Evolutionary conservation across 2,797 vertebrate species (phyloP).

Genomic region (Cossypha heuglini): DNA sequence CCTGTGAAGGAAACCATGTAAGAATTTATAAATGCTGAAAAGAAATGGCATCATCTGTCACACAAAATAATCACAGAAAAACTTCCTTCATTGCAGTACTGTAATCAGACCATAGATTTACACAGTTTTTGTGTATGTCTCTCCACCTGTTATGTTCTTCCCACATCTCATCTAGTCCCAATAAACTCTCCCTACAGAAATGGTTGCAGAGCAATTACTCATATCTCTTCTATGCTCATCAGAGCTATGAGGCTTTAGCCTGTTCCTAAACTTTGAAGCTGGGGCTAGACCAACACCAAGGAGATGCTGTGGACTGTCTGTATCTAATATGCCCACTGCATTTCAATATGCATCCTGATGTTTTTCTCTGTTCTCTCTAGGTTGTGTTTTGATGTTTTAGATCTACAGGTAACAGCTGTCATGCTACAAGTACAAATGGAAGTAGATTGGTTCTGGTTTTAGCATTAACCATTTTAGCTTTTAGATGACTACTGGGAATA

Average conservation of each 20-base stretch:
- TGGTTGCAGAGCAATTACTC: background rate
- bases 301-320: background rate
- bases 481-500: background rate
- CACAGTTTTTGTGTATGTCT: fast-evolving
- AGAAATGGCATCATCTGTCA: background rate
- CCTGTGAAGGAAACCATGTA: background rate
- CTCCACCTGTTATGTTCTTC: background rate
- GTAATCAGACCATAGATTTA: background rate
- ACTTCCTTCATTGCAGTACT: background rate
- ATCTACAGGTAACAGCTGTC: background rate
- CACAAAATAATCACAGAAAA: background rate
- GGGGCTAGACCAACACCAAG: background rate
- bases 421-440: background rate
- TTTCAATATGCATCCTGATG: background rate
- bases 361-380: background rate
- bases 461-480: background rate
- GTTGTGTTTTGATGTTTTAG: background rate
- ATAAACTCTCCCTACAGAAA: background rate
- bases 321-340: background rate
- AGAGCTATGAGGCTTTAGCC: background rate
- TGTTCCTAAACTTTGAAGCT: background rate
- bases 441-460: background rate
- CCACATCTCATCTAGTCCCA: background rate
- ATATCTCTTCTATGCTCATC: background rate
- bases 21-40: background rate